Evolutionary conservation across 1,140 invertebrate species (phyloP).

Genomic region (Galendromus occidentalis): DNA sequence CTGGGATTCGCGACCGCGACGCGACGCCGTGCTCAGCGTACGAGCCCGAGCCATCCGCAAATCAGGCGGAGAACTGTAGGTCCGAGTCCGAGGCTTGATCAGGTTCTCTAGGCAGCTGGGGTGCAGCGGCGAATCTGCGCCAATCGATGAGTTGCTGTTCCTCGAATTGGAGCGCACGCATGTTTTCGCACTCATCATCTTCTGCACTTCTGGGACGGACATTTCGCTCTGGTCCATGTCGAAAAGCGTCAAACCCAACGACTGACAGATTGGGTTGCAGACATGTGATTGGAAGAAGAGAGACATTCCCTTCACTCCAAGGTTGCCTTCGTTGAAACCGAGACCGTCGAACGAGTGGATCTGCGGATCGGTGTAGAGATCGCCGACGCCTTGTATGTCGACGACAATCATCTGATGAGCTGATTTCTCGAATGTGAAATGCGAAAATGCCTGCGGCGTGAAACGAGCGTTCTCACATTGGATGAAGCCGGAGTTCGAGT

Average conservation of each 20-base stretch:
- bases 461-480: constrained; percentile 31
- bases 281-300: constrained; percentile 39
- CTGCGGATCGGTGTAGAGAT: constrained; percentile 41
- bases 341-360: constrained; percentile 35
- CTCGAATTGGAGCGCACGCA: neutral
- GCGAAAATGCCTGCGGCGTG: constrained; percentile 41
- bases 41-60: neutral
- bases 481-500: constrained; percentile 41
- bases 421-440: constrained; percentile 41
- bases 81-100: constrained; percentile 5
- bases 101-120: constrained; percentile 5
- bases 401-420: constrained; percentile 40
- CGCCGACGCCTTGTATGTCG: constrained; percentile 42
- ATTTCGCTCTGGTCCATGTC: constrained; percentile 32
- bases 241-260: constrained; percentile 34
- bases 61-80: constrained; percentile 10
- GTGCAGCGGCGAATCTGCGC: constrained; percentile 3
- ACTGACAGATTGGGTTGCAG: constrained; percentile 37
- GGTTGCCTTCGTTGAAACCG: constrained; percentile 38
- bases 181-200: constrained; percentile 18
- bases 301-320: constrained; percentile 39
- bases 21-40: neutral
- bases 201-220: constrained; percentile 8
- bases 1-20: neutral
- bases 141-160: neutral